These are phyloP conservation scores for Tauraco erythrolophus DNA, from an alignment of 2,113 vertebrate genomes.

Conservation along the genomic window DNA sequence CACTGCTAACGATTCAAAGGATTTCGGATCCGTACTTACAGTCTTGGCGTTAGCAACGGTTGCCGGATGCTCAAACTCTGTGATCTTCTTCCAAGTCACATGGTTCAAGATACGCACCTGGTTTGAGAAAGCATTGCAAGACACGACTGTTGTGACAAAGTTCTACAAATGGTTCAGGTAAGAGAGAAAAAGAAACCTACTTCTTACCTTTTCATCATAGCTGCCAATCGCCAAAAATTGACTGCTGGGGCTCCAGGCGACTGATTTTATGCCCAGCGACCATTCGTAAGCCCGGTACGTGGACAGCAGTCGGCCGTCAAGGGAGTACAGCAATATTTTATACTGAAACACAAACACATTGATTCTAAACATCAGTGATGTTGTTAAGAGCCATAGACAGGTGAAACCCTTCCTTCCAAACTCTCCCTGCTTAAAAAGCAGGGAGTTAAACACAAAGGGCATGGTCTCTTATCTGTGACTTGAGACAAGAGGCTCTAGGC, in stretches of 20 bases:
- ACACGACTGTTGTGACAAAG: background rate
- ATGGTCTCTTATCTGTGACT: background rate
- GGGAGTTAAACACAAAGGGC: background rate
- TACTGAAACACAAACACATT: conserved; percentile 79
- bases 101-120: conserved; percentile 96
- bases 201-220: conserved; percentile 92
- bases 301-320: conserved; percentile 91
- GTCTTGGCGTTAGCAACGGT: conserved; percentile 78
- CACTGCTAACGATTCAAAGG: background rate
- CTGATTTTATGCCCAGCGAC: conserved; percentile 90
- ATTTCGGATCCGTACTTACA: conserved; percentile 73
- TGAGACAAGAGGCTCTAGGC: background rate
- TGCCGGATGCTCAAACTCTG: conserved; percentile 86
- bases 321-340: conserved; percentile 91
- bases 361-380: background rate
- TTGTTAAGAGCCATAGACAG: background rate
- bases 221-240: conserved; percentile 95
- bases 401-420: background rate
- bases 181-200: background rate
- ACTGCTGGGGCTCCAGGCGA: conserved; percentile 95
- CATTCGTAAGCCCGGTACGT: conserved; percentile 90
- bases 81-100: conserved; percentile 92
- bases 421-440: background rate
- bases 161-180: background rate
- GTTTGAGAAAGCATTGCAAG: background rate